A percentile compares a stretch with the other conserved stretches of the same genome.
These are phyloP conservation scores for Drosophila pseudotakahashii DNA, from an alignment of 2,888 invertebrate species.

Conservation along the genomic window DNA sequence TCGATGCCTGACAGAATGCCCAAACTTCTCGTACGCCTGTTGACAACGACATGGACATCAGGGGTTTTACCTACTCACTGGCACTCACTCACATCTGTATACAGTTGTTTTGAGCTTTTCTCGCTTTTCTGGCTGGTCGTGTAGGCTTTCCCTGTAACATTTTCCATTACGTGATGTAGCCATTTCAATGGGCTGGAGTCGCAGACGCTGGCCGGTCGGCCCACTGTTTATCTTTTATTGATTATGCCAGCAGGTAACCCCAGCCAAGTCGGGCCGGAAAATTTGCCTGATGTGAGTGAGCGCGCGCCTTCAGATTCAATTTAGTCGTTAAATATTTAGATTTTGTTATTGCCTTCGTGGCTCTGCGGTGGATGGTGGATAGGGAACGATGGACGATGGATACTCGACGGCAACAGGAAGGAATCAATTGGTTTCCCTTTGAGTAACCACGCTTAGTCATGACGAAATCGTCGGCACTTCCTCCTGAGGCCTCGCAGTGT, in stretches of 20 bases:
- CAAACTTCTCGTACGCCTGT: constrained; percentile 44
- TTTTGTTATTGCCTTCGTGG: constrained; percentile 56
- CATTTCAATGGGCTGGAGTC: constrained; percentile 56
- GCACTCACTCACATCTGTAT: constrained; percentile 18
- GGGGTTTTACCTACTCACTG: constrained; percentile 6
- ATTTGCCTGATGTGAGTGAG: constrained; percentile 67
- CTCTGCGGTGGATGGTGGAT: constrained; percentile 27
- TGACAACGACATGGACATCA: constrained; percentile 29
- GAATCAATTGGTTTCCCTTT: constrained; percentile 77
- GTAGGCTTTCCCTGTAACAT: constrained; percentile 53
- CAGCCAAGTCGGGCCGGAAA: constrained; percentile 54
- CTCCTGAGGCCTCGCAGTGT: constrained; percentile 53
- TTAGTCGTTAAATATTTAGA: constrained; percentile 79
- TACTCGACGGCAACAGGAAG: constrained; percentile 61
- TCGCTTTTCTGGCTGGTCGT: constrained; percentile 19
- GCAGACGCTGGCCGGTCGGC: constrained; percentile 41
- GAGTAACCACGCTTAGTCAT: constrained; percentile 67
- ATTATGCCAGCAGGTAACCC: constrained; percentile 62
- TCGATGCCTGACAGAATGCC: constrained; percentile 60
- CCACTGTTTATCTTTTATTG: constrained; percentile 76
- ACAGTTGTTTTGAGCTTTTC: constrained; percentile 32
- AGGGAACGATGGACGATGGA: not conserved
- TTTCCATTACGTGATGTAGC: constrained; percentile 72
- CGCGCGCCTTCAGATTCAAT: constrained; percentile 75
- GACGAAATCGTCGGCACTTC: constrained; percentile 58